Conservation (phyloP, 2,888 invertebrate species). For the Caenorhabditis imperialis region DNA sequence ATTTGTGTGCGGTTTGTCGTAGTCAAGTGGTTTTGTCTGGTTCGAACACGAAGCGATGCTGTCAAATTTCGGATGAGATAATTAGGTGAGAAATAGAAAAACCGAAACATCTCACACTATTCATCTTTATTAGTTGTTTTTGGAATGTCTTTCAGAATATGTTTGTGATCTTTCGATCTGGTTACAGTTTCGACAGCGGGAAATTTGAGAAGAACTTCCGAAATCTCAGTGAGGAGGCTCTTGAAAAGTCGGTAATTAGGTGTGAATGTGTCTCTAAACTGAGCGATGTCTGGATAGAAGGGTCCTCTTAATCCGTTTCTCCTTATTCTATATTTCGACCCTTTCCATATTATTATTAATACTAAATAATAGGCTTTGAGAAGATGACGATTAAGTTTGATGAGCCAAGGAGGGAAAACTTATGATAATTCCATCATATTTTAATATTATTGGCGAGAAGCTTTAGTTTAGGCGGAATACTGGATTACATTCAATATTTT, state of each 20-base stretch:
- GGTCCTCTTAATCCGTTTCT: no score
- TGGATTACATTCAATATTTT: slow-evolving; percentile 15
- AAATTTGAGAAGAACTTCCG: no score
- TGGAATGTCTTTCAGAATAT: no score
- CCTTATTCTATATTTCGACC: no score
- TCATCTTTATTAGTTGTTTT: no score
- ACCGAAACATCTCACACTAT: slow-evolving; percentile 11
- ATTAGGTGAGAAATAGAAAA: slow-evolving; percentile 43
- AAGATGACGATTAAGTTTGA: slow-evolving; percentile 49
- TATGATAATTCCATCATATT: slow-evolving; percentile 40
- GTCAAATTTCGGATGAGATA: slow-evolving; percentile 43
- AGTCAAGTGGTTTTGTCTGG: slow-evolving; percentile 43
- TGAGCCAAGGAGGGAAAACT: slow-evolving; percentile 22
- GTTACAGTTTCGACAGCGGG: no score
- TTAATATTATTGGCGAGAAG: slow-evolving; percentile 44
- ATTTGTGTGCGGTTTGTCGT: slow-evolving; percentile 28
- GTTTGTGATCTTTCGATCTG: no score
- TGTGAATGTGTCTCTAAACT: no score
- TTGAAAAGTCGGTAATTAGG: no score
- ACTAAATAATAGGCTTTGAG: slow-evolving; percentile 30
- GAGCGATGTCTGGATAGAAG: no score
- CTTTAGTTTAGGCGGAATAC: slow-evolving; percentile 24
- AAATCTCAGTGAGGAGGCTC: no score
- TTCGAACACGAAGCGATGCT: slow-evolving; percentile 21
- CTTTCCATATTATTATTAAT: slow-evolving; percentile 27